Base-by-base conservation (phyloP, 2,888 invertebrate genomes). In the Troides oblongomaculatus region DNA sequence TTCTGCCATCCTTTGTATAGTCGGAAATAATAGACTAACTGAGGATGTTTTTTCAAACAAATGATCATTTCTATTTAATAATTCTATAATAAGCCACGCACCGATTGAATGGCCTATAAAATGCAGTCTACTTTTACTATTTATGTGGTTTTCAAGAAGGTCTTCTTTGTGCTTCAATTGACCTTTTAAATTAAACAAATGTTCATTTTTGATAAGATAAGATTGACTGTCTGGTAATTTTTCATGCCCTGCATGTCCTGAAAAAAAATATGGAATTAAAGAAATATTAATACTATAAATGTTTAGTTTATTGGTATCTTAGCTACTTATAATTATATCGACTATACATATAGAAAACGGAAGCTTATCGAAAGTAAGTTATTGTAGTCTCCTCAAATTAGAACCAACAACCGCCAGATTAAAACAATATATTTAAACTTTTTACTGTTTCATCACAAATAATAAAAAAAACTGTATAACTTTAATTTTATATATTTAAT, bases 41-140 rank as follows among this genome's bases (percentile, higher is more conserved):
- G 95, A 94, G n/a, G 90, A 85, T 53, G 96, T 82, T 76, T 93
- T 93, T 43, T 88, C 78, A 77, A 93, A 84, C 78, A 96, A 85
- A 46, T 88, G 81, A 7, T 93, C 88, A 73, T 89, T 77, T 73
- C 94, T 88, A 74, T 95, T 93, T 43, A 98, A 83, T 77, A 97
- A 82, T 81, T 97, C 95, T 69, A 97, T 82, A 72, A 95, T 93
- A 79, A 98, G 95, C 94, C 97, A 97, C 66, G 96, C 94, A 5
- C 99, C 99, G 79, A 98, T 97, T 0, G 98, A 98, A 92, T 99
- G 98, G 2, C 97, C 98, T 76, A 98, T 94, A 57, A 98, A 87
- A 84, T 97, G 96, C 58, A 99, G 84, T 81, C 94, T 95, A n/a
- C 95, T 94, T 79, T 94, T 92, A 73, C 93, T 85, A 68, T 97